Conservation (phyloP, 1,140 invertebrate species). For the Ectropis grisescens region DNA sequence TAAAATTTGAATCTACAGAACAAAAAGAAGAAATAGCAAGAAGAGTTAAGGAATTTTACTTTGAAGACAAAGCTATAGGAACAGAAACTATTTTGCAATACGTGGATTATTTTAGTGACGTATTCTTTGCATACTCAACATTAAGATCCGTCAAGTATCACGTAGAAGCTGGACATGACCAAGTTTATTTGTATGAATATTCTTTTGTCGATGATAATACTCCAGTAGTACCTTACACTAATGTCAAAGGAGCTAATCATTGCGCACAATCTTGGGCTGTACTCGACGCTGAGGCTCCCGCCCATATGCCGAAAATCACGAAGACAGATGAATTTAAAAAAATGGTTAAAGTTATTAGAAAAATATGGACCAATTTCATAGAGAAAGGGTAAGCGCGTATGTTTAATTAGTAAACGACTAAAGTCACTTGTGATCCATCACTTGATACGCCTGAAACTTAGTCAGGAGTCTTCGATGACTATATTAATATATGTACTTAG, state of each 20-base stretch:
- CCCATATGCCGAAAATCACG: no score
- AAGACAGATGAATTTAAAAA: no score
- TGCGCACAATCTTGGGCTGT: constrained; percentile 10
- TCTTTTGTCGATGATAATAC: constrained; percentile 8
- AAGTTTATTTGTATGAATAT: constrained; percentile 22
- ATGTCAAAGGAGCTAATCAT: constrained; percentile 14
- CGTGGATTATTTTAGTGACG: constrained; percentile 18
- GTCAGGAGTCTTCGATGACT: no score
- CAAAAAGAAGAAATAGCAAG: constrained; percentile 12
- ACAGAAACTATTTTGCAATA: constrained; percentile 10
- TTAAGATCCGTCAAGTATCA: constrained; percentile 9
- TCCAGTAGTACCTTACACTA: constrained; percentile 7
- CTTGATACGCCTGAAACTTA: no score
- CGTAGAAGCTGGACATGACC: constrained; percentile 9
- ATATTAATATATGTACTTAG: no score
- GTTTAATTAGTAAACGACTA: no score
- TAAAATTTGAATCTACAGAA: constrained; percentile 10
- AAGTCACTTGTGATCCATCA: no score
- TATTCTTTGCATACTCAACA: constrained; percentile 8
- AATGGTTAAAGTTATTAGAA: no score
- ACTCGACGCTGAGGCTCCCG: no score
- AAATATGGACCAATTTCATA: no score
- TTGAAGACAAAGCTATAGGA: constrained; percentile 6
- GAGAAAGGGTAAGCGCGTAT: no score
- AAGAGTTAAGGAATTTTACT: constrained; percentile 18